Evolutionary conservation across 2,113 vertebrate genomes (phyloP).

Genomic region (Pelmatolapia mariae): DNA sequence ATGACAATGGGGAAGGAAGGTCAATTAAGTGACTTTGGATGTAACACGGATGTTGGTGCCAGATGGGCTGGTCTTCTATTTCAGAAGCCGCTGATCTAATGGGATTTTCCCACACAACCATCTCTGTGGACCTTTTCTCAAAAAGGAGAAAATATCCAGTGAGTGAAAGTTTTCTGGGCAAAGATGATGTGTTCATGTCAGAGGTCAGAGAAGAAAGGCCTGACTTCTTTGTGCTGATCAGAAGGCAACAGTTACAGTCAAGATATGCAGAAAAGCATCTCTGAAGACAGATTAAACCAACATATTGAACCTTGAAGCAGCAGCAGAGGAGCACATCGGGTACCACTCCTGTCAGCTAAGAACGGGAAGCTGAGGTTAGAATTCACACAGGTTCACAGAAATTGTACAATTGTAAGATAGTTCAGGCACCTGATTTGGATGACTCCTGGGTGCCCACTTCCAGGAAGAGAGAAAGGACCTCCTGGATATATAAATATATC

Average conservation of each 20-base stretch:
- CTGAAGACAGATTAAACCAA: not conserved
- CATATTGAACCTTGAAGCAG: not conserved
- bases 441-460: not conserved
- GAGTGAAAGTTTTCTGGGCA: not conserved
- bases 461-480: not conserved
- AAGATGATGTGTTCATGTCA: not conserved
- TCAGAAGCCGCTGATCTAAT: not conserved
- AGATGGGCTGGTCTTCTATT: not conserved
- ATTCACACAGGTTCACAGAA: not conserved
- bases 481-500: not conserved
- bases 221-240: not conserved
- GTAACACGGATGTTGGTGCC: not conserved
- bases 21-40: not conserved
- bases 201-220: not conserved
- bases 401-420: rapidly evolving
- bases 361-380: not conserved
- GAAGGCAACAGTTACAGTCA: not conserved
- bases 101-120: not conserved
- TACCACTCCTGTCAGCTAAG: not conserved
- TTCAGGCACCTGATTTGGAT: not conserved
- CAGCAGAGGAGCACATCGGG: not conserved
- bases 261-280: not conserved
- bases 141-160: not conserved
- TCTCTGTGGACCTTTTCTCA: not conserved
- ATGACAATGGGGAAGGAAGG: not conserved